phyloP scores from a whole-genome alignment of 1,140 invertebrate genomes.

The Centruroides sculpturatus region DNA sequence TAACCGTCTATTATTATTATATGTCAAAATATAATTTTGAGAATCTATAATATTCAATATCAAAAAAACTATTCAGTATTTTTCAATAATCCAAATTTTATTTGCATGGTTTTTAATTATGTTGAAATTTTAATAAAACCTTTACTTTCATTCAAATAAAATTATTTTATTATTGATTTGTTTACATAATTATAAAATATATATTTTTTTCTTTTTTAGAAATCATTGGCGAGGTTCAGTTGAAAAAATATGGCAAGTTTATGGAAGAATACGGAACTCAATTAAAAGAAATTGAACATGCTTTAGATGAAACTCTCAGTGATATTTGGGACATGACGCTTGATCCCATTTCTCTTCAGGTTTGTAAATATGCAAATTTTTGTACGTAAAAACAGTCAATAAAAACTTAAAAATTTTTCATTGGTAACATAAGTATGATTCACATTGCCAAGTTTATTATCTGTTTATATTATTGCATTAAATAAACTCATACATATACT shows the following conservation, averaged over 20 bases:
- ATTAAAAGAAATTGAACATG: conserved; percentile 36
- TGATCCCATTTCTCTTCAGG: conserved; percentile 44
- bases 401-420: too few species aligned
- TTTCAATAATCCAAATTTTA: not conserved
- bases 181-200: not conserved
- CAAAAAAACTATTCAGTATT: not conserved
- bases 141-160: not conserved
- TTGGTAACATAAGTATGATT: too few species aligned
- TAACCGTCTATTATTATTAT: too few species aligned
- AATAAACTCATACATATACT: too few species aligned
- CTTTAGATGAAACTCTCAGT: conserved; percentile 32
- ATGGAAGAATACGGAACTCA: conserved; percentile 46
- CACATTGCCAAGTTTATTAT: too few species aligned
- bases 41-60: not conserved
- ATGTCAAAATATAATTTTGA: not conserved
- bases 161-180: not conserved
- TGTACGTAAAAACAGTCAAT: too few species aligned
- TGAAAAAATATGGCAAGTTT: conserved; percentile 53
- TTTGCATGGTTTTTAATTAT: not conserved
- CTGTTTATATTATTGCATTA: too few species aligned
- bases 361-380: conserved; percentile 16
- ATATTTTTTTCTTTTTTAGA: conserved; percentile 24
- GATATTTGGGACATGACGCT: conserved; percentile 37
- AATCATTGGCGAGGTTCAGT: conserved; percentile 44
- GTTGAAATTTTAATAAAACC: not conserved